Evolutionary conservation across 2,113 vertebrate species (phyloP).

Genomic region (Peromyscus californicus): DNA sequence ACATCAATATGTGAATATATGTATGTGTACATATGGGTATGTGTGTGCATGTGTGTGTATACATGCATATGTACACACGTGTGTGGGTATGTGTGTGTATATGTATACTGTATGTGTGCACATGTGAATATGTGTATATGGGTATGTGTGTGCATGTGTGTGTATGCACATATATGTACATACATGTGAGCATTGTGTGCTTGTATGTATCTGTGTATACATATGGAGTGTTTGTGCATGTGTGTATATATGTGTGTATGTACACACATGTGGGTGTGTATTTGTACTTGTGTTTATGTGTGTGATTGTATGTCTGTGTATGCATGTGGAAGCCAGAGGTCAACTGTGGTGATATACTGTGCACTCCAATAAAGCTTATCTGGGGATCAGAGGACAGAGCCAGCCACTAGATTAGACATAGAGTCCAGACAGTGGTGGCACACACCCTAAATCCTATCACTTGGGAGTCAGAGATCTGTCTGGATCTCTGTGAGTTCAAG

Average conservation of each 20-base stretch:
- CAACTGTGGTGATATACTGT: too few species aligned
- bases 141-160: neutral
- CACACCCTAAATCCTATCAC: too few species aligned
- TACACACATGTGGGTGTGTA: neutral
- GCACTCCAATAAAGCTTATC: too few species aligned
- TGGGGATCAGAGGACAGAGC: too few species aligned
- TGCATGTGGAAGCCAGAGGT: neutral
- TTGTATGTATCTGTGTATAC: accelerated
- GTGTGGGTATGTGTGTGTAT: neutral
- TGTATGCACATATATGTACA: neutral
- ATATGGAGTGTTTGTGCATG: neutral
- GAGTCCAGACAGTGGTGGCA: too few species aligned
- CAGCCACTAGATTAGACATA: too few species aligned
- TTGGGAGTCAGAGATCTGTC: too few species aligned
- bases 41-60: neutral
- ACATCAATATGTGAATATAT: neutral
- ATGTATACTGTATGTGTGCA: neutral
- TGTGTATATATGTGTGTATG: neutral
- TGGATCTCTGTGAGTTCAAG: too few species aligned
- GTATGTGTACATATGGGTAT: neutral
- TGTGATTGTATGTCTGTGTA: neutral
- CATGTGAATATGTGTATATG: neutral
- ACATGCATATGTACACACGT: neutral
- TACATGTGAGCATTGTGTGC: neutral
- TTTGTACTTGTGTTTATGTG: neutral